phyloP scores from a whole-genome alignment of 2,888 invertebrate genomes.

The Aporophyla nigra region DNA sequence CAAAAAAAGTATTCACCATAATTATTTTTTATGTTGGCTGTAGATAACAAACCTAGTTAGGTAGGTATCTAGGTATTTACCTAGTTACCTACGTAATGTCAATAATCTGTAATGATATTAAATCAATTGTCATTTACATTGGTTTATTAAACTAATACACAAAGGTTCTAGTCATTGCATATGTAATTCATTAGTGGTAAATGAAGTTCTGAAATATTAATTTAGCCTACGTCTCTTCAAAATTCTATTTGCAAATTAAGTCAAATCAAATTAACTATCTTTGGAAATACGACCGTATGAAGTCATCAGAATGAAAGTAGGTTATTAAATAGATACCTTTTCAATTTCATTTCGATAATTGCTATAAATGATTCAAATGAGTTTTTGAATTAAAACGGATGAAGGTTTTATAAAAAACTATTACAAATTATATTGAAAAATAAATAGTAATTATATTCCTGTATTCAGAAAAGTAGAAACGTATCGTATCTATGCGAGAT shows the following conservation, averaged over 20 bases:
- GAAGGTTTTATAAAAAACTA: neutral
- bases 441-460: neutral
- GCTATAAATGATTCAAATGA: neutral
- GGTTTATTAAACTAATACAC: constrained; percentile 8
- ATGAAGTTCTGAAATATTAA: constrained; percentile 28
- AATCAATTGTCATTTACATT: neutral
- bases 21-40: neutral
- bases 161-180: constrained; percentile 5
- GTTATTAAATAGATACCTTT: neutral
- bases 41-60: neutral
- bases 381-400: neutral
- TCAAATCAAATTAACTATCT: constrained; percentile 28
- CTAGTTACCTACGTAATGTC: neutral
- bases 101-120: neutral
- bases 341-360: constrained; percentile 9
- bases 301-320: constrained; percentile 14
- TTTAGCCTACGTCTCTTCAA: constrained; percentile 7
- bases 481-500: neutral
- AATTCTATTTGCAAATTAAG: constrained; percentile 34
- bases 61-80: no score
- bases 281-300: constrained; percentile 3
- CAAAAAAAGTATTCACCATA: neutral
- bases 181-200: neutral
- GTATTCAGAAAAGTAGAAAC: neutral
- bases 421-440: neutral